phyloP scores from a whole-genome alignment of 2,113 vertebrate genomes.

The Coracopsis vasa region DNA sequence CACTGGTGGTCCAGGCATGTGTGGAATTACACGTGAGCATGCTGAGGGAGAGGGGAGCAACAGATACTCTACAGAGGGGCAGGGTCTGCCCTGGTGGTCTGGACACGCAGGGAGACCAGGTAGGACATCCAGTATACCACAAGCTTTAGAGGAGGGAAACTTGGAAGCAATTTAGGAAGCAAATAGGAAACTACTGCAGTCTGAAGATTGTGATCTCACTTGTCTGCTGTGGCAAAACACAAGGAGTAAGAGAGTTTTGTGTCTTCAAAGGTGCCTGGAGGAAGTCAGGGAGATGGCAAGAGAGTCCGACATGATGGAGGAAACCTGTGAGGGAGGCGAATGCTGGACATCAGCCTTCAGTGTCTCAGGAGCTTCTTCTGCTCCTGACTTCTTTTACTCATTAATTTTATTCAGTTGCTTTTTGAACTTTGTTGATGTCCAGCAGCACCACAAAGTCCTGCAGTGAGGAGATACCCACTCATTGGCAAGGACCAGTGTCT shows the following conservation, averaged over 20 bases:
- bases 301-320: rapidly evolving
- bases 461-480: rapidly evolving
- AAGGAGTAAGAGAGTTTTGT: not conserved
- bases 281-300: not conserved
- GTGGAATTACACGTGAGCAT: not conserved
- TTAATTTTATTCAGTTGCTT: not conserved
- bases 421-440: not conserved
- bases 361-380: not conserved
- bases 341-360: not conserved
- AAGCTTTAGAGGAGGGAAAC: not conserved
- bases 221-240: not conserved
- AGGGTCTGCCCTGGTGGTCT: not conserved
- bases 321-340: not conserved
- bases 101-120: not conserved
- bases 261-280: not conserved
- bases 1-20: rapidly evolving
- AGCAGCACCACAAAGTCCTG: not conserved
- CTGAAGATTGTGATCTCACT: not conserved
- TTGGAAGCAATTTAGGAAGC: not conserved
- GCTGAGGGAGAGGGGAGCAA: not conserved
- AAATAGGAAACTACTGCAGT: not conserved
- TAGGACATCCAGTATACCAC: not conserved
- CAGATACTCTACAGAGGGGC: rapidly evolving
- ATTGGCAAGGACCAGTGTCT: not conserved
- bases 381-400: not conserved